Percentiles rank a stretch among this genome's conserved stretches.
phyloP scores from a whole-genome alignment of 2,113 vertebrate genomes.

The Ondatra zibethicus region DNA sequence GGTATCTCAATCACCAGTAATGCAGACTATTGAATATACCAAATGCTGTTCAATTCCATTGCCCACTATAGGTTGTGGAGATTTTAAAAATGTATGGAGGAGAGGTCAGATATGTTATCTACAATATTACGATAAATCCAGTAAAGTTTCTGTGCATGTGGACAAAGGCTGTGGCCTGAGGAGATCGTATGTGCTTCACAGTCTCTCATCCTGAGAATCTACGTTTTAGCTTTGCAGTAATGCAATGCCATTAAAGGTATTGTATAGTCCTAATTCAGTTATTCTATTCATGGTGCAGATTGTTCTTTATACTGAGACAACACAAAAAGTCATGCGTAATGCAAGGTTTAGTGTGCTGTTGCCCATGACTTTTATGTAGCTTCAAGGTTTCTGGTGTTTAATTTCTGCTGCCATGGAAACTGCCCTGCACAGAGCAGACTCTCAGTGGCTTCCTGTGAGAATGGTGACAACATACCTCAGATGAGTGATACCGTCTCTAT shows the following conservation, averaged over 20 bases:
- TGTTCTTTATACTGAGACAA: slow-evolving; percentile 36
- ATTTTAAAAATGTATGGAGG: not conserved
- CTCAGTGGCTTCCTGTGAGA: slow-evolving; percentile 67
- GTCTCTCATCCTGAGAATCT: not conserved
- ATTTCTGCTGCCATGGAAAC: slow-evolving; percentile 83
- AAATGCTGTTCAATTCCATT: not conserved
- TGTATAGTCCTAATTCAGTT: not conserved
- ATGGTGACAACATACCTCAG: slow-evolving; percentile 68
- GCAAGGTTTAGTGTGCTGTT: slow-evolving; percentile 27
- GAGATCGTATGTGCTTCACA: not conserved
- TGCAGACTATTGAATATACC: not conserved
- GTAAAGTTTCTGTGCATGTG: not conserved
- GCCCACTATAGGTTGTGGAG: not conserved
- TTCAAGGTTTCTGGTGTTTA: slow-evolving; percentile 69
- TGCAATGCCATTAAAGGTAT: not conserved
- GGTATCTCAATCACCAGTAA: not conserved
- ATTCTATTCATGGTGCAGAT: not conserved
- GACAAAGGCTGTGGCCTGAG: not conserved
- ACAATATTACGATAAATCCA: not conserved
- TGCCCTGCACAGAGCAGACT: slow-evolving; percentile 50
- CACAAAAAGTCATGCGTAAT: slow-evolving; percentile 47
- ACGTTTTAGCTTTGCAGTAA: not conserved
- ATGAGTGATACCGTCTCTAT: slow-evolving; percentile 72
- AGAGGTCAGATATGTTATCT: not conserved
- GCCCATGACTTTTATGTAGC: slow-evolving; percentile 62